These are phyloP conservation scores for Phalloptychus januarius DNA, from an alignment of 2,797 vertebrate species.

Conservation along the genomic window DNA sequence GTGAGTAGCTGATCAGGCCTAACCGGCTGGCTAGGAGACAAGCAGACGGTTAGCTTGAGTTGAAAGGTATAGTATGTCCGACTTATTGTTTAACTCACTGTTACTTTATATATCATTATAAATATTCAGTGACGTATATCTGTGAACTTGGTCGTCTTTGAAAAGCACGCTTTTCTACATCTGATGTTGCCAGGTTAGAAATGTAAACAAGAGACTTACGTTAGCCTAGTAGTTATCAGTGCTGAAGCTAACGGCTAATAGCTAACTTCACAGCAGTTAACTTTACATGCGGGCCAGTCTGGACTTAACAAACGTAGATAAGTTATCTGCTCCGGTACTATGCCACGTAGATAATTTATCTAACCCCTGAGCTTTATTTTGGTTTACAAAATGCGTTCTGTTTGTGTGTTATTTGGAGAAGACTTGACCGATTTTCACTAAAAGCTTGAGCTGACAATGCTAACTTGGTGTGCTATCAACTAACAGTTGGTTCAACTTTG, in stretches of 20 bases:
- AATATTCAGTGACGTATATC: fast-evolving
- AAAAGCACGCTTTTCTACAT: background rate
- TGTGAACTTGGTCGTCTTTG: background rate
- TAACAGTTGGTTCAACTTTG: slow-evolving; percentile 34
- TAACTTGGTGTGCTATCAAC: slow-evolving; percentile 40
- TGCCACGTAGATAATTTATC: background rate
- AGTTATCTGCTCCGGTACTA: background rate
- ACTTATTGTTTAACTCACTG: background rate
- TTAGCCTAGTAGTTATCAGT: slow-evolving; percentile 59
- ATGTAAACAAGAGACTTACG: slow-evolving; percentile 60
- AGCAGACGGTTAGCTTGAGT: slow-evolving; percentile 70
- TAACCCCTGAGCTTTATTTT: background rate
- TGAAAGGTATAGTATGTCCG: slow-evolving; percentile 64
- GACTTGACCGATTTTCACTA: slow-evolving; percentile 7
- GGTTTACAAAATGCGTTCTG: background rate
- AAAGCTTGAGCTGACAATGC: slow-evolving; percentile 37
- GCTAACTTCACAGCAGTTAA: slow-evolving; percentile 73
- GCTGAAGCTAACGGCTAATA: slow-evolving; percentile 57
- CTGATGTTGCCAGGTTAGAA: slow-evolving; percentile 13
- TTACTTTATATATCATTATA: background rate
- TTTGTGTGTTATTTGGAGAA: background rate
- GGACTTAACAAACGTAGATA: slow-evolving; percentile 8
- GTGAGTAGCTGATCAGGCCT: slow-evolving; percentile 72
- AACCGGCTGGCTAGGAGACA: slow-evolving; percentile 76
- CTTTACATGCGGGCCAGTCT: slow-evolving; percentile 57